Conservation (phyloP, 2,797 vertebrate genomes). For the Dendrocincla fuliginosa region DNA sequence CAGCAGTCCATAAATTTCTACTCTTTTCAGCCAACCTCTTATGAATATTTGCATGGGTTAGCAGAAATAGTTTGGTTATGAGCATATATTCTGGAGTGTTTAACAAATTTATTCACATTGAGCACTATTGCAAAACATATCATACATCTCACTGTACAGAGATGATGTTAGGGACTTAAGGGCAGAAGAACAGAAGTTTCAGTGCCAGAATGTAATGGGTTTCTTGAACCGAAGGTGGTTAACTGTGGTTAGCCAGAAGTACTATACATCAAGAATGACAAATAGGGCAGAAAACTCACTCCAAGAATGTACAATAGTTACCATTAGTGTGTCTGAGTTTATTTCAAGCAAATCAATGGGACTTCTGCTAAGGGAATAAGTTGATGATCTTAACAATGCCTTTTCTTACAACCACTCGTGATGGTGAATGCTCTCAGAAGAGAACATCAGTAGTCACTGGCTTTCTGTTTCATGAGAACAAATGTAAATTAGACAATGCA, state of each 20-base stretch:
- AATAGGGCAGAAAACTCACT: background rate
- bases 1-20: constrained; percentile 56
- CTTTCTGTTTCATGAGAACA: background rate
- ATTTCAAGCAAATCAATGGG: background rate
- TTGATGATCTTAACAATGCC: background rate
- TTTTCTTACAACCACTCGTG: background rate
- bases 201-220: constrained; percentile 53
- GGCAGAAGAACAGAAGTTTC: constrained; percentile 15
- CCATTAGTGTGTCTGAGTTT: background rate
- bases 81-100: constrained; percentile 48
- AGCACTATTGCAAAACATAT: constrained; percentile 31
- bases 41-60: constrained; percentile 56
- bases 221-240: constrained; percentile 38
- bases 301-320: background rate
- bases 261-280: background rate
- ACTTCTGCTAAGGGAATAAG: background rate
- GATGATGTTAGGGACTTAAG: constrained; percentile 14
- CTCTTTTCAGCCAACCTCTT: constrained; percentile 35
- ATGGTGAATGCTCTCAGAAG: background rate
- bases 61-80: constrained; percentile 64
- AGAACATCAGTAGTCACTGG: background rate
- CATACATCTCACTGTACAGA: background rate
- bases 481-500: background rate
- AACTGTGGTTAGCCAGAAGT: constrained; percentile 8
- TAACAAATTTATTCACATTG: constrained; percentile 16